Evolutionary conservation across 2,113 vertebrate genomes (phyloP).

Genomic region (Albula glossodonta): DNA sequence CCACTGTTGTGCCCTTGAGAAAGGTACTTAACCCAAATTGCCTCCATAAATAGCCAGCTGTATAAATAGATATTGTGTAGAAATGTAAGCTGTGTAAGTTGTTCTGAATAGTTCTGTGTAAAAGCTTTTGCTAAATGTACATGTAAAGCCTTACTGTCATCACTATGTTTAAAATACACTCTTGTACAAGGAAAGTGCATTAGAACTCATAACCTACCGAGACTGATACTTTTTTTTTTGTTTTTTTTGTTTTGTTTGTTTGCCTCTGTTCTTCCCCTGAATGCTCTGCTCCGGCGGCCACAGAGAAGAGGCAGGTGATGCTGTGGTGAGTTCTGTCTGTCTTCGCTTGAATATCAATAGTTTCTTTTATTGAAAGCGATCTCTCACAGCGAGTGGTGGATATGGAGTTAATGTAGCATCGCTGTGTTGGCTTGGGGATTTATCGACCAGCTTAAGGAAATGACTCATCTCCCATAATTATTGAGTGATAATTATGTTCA

Average conservation of each 20-base stretch:
- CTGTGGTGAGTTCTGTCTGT: conserved; percentile 62
- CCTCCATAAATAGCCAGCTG: too few relatives aligned
- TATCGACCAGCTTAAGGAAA: not conserved
- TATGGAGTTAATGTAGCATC: not conserved
- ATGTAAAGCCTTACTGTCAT: not conserved
- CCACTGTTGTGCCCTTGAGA: too few relatives aligned
- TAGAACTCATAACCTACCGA: not conserved
- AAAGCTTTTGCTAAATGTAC: too few relatives aligned
- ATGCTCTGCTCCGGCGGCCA: conserved; percentile 34
- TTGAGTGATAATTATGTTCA: not conserved
- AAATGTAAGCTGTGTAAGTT: too few relatives aligned
- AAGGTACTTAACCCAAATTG: too few relatives aligned
- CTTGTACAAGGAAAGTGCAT: not conserved
- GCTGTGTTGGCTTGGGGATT: not conserved
- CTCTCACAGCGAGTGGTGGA: not conserved
- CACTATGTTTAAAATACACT: not conserved
- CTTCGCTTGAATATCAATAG: conserved; percentile 3
- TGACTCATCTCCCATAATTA: not conserved
- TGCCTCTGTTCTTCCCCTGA: not conserved
- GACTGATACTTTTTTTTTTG: not conserved
- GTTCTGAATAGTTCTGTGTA: too few relatives aligned
- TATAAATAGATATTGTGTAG: too few relatives aligned
- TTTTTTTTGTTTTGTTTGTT: too few relatives aligned
- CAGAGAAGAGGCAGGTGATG: conserved; percentile 71
- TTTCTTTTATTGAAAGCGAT: not conserved